These are phyloP conservation scores for Pterophyllum scalare DNA, from an alignment of 2,113 vertebrate species.

Conservation along the genomic window DNA sequence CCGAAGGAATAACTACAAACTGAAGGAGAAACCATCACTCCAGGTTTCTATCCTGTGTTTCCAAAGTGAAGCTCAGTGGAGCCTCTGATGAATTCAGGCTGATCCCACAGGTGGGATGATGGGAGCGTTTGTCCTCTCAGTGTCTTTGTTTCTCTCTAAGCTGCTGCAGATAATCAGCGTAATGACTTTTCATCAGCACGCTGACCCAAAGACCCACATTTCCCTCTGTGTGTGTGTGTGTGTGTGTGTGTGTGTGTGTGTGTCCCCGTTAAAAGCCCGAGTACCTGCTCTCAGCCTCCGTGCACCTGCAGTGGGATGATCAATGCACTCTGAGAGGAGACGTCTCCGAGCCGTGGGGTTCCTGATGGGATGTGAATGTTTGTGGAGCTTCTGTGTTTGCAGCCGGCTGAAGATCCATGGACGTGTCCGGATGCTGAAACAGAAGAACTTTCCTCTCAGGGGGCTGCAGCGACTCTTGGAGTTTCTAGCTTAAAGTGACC, in stretches of 20 bases:
- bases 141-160: constrained; percentile 5
- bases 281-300: background rate
- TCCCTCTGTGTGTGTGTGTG: background rate
- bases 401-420: background rate
- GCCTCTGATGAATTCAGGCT: background rate
- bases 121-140: background rate
- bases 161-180: constrained; percentile 36
- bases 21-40: background rate
- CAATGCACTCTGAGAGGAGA: background rate
- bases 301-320: background rate
- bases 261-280: constrained; percentile 5
- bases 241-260: background rate
- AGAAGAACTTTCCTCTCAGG: background rate
- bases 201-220: constrained; percentile 53
- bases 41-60: no score
- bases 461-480: background rate
- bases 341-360: background rate
- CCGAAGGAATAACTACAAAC: background rate
- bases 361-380: background rate
- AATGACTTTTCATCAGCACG: constrained; percentile 30
- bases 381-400: background rate
- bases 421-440: background rate
- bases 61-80: background rate
- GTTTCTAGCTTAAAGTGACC: background rate
- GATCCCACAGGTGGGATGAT: background rate